phyloP scores from a whole-genome alignment of 1,140 invertebrate species.

The Drosophila arizonae region DNA sequence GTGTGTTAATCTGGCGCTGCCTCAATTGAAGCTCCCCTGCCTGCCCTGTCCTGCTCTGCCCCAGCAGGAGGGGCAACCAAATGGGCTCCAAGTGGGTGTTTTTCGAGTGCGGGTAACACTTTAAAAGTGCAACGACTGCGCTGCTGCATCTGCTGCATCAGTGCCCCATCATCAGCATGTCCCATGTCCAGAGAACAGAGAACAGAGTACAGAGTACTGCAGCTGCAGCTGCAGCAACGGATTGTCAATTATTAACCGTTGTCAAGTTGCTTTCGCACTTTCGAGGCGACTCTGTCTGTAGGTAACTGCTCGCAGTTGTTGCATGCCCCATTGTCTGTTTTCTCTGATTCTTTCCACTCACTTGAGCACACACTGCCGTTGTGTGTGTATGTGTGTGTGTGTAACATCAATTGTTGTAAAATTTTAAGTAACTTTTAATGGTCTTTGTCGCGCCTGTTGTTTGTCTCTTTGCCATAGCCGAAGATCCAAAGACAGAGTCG shows the following conservation, averaged over 20 bases:
- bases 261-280: conserved; percentile 74
- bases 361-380: conserved; percentile 46
- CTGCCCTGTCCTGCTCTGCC: background rate
- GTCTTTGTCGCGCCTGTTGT: conserved; percentile 44
- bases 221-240: conserved; percentile 53
- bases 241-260: conserved; percentile 73
- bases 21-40: conserved; percentile 58
- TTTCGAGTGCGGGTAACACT: conserved; percentile 60
- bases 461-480: conserved; percentile 3
- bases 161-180: conserved; percentile 20
- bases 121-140: conserved; percentile 68
- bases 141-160: conserved; percentile 11
- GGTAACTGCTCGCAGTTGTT: conserved; percentile 40
- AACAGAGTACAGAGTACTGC: background rate
- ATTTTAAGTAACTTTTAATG: conserved; percentile 71
- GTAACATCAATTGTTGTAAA: conserved; percentile 47
- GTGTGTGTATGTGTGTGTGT: conserved; percentile 1
- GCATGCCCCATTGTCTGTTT: conserved; percentile 65
- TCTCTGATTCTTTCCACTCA: conserved; percentile 71
- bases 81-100: conserved; percentile 50
- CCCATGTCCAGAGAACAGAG: background rate
- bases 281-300: conserved; percentile 35
- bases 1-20: conserved; percentile 51
- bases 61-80: background rate
- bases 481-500: background rate